phyloP scores from a whole-genome alignment of 1,140 invertebrate genomes.

The Drosophila bocki region DNA sequence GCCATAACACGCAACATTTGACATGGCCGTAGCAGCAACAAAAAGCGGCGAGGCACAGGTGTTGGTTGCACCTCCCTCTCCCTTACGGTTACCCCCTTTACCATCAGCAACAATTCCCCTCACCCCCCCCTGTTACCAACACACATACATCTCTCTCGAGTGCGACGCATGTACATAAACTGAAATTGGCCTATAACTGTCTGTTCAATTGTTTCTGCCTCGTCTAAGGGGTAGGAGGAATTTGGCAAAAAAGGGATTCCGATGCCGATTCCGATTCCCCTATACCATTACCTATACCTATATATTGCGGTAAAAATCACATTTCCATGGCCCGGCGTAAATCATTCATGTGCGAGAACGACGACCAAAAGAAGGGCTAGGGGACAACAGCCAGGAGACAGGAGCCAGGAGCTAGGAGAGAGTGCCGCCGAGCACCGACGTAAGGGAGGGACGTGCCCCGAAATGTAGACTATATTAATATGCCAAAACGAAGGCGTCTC shows the following conservation, averaged over 20 bases:
- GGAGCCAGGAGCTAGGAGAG: neutral
- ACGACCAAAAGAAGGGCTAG: neutral
- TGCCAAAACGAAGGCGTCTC: slow-evolving; percentile 76
- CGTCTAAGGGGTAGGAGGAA: slow-evolving; percentile 11
- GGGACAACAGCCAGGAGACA: neutral
- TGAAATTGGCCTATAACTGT: slow-evolving; percentile 81
- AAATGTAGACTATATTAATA: slow-evolving; percentile 82
- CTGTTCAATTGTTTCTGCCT: slow-evolving; percentile 79
- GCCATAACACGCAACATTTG: slow-evolving; percentile 81
- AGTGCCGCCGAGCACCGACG: slow-evolving; percentile 3
- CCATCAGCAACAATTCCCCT: no score
- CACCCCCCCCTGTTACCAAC: neutral
- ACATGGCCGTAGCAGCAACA: slow-evolving; percentile 53
- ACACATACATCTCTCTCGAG: slow-evolving; percentile 70
- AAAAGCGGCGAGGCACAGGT: slow-evolving; percentile 57
- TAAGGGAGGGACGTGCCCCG: slow-evolving; percentile 32
- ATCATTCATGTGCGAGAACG: slow-evolving; percentile 71
- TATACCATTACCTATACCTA: slow-evolving; percentile 52
- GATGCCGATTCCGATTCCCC: slow-evolving; percentile 12
- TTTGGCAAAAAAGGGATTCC: slow-evolving; percentile 14
- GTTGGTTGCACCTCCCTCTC: slow-evolving; percentile 38
- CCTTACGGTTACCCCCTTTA: slow-evolving; percentile 1
- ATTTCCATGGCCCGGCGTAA: slow-evolving; percentile 72
- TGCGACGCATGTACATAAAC: slow-evolving; percentile 79
- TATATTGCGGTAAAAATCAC: slow-evolving; percentile 83